Evolutionary conservation across 2,888 invertebrate species (phyloP).

Genomic region (Drosophila crucigera): DNA sequence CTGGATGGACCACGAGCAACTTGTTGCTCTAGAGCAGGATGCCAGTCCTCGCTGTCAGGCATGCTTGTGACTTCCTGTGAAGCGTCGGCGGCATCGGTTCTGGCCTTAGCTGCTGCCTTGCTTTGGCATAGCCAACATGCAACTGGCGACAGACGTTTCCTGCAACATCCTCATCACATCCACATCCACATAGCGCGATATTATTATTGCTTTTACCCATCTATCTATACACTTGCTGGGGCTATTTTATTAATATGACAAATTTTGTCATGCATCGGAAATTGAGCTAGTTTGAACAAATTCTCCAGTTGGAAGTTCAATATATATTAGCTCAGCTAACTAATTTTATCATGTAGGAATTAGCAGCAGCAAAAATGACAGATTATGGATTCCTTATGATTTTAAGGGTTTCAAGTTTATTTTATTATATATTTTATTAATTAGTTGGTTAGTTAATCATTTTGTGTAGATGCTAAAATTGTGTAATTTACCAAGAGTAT

Average conservation of each 20-base stretch:
- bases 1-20: conserved; percentile 49
- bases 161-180: conserved; percentile 43
- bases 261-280: background rate
- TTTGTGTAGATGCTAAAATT: no score
- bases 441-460: background rate
- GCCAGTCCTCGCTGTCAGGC: conserved; percentile 53
- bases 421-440: background rate
- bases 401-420: background rate
- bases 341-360: background rate
- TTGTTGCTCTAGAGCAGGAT: conserved; percentile 60
- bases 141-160: conserved; percentile 62
- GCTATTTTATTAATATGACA: background rate
- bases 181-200: conserved; percentile 64
- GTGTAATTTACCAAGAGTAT: conserved; percentile 5
- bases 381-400: background rate
- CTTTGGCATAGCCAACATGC: conserved; percentile 25
- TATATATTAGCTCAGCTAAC: background rate
- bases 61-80: conserved; percentile 68
- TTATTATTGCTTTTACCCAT: conserved; percentile 73
- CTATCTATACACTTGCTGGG: conserved; percentile 13
- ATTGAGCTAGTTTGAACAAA: background rate
- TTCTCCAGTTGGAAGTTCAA: background rate
- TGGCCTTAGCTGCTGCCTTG: background rate
- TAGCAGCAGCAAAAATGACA: background rate
- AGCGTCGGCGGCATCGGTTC: conserved; percentile 8